Conservation (phyloP, 1,140 invertebrate species). For the Euura lappo region DNA sequence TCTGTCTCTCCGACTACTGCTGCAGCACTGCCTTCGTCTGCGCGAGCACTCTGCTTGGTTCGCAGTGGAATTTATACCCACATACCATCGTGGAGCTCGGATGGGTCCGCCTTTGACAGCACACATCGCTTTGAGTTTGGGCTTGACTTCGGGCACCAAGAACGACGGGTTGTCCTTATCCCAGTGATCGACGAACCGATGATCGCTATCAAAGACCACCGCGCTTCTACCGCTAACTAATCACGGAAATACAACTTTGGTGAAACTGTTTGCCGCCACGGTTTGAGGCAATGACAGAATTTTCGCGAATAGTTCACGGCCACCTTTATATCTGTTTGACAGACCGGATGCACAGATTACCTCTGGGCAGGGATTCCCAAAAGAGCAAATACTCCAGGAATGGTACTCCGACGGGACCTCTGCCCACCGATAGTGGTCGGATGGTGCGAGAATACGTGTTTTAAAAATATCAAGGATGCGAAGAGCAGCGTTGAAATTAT, state of each 20-base stretch:
- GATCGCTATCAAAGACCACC: slow-evolving; percentile 1
- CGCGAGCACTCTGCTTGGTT: not conserved
- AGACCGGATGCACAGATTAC: not conserved
- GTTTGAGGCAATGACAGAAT: too few relatives aligned
- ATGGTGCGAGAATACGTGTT: not conserved
- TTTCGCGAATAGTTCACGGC: not conserved
- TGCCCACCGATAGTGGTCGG: not conserved
- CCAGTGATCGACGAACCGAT: not conserved
- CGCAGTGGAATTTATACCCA: not conserved
- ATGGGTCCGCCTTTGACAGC: not conserved
- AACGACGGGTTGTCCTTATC: not conserved
- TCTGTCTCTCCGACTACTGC: not conserved
- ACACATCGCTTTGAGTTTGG: not conserved
- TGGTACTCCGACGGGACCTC: not conserved
- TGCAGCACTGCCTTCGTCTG: not conserved
- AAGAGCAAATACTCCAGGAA: not conserved
- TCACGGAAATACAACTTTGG: not conserved
- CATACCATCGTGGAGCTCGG: not conserved
- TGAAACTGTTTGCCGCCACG: not conserved
- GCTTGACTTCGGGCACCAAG: not conserved
- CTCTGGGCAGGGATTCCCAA: not conserved
- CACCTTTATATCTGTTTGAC: not conserved
- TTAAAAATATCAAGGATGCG: slow-evolving; percentile 3
- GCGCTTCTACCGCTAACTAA: not conserved
- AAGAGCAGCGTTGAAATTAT: slow-evolving; percentile 22